Evolutionary conservation across 2,113 vertebrate genomes (phyloP).

Genomic region (Euleptes europaea): DNA sequence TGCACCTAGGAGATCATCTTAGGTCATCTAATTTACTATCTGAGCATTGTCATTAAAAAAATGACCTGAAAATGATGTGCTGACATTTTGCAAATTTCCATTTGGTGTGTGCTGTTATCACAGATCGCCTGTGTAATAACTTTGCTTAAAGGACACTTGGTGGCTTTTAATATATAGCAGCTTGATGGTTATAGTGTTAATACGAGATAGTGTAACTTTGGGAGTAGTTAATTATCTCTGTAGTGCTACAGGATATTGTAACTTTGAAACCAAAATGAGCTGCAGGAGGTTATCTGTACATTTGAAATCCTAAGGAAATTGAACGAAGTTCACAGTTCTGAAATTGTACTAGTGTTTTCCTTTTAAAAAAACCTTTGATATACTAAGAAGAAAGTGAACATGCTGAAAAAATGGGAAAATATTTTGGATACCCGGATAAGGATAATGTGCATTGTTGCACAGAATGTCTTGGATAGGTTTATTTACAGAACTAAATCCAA

Average conservation of each 20-base stretch:
- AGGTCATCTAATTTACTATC: background rate
- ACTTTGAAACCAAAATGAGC: constrained; percentile 35
- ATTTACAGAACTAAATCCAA: background rate
- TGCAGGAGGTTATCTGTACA: constrained; percentile 29
- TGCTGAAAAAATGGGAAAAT: background rate
- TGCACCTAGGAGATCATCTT: constrained; percentile 13
- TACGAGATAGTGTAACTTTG: background rate
- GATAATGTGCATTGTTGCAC: background rate
- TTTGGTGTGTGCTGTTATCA: background rate
- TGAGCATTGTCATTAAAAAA: constrained; percentile 15
- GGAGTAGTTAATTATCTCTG: constrained; percentile 36
- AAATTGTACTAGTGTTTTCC: constrained; percentile 10
- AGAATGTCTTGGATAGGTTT: background rate
- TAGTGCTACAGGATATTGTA: constrained; percentile 38
- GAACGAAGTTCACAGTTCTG: constrained; percentile 10
- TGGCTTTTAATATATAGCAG: background rate
- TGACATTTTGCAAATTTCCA: background rate
- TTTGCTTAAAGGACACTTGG: constrained; percentile 3
- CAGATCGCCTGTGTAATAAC: background rate
- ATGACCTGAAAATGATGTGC: background rate
- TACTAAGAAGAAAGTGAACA: background rate
- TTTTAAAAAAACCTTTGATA: background rate
- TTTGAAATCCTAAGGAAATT: constrained; percentile 38
- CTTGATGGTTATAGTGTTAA: background rate
- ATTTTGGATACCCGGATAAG: background rate